Evolutionary conservation across 2,888 invertebrate species (phyloP).

Genomic region (Blera fallax): DNA sequence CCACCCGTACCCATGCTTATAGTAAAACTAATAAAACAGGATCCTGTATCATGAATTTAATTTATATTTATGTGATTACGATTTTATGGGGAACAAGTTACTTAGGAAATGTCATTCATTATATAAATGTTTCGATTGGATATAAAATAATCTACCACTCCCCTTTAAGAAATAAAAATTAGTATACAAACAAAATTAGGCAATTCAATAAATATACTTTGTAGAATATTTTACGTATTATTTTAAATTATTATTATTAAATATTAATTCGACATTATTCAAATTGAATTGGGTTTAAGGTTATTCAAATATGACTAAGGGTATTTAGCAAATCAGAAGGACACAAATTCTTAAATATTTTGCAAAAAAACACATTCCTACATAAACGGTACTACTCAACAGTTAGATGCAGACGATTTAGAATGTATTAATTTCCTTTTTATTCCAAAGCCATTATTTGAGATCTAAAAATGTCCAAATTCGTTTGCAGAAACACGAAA

Average conservation of each 20-base stretch:
- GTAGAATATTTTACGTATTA: neutral
- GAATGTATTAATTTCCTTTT: too few relatives aligned
- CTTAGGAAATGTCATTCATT: constrained; percentile 6
- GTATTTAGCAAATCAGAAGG: neutral
- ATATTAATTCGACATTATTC: neutral
- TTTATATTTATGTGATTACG: constrained; percentile 9
- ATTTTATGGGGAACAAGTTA: constrained; percentile 9
- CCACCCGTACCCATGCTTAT: constrained; percentile 17
- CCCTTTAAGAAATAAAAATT: constrained; percentile 6
- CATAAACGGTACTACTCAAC: too few relatives aligned
- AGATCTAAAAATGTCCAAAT: too few relatives aligned
- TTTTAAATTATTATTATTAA: neutral
- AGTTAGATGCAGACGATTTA: too few relatives aligned
- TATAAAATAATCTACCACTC: constrained; percentile 10
- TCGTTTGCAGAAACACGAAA: too few relatives aligned
- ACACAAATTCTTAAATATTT: neutral
- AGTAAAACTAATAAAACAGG: constrained; percentile 20
- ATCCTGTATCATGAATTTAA: constrained; percentile 15
- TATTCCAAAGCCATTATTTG: too few relatives aligned
- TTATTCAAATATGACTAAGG: neutral
- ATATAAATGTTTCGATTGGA: neutral
- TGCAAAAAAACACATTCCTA: too few relatives aligned
- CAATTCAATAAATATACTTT: neutral
- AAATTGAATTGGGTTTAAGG: neutral
- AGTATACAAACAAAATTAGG: neutral